A percentile compares a stretch with the other conserved stretches of the same genome.
phyloP scores from a whole-genome alignment of 2,113 vertebrate genomes.

The Brevimyrus niger region DNA sequence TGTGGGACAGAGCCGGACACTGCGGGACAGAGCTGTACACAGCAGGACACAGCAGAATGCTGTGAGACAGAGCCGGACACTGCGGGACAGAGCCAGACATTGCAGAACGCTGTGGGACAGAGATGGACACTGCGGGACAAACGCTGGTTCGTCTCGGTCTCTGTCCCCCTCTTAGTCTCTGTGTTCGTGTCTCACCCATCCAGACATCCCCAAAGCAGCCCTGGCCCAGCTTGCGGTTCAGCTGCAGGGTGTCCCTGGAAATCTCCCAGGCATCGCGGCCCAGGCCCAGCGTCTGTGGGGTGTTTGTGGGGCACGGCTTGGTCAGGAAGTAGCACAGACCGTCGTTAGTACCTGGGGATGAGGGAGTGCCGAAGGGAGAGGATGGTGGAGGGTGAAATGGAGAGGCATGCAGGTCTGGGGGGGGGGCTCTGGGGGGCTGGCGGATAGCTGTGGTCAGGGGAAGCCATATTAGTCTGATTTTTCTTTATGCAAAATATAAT shows the following conservation, averaged over 20 bases:
- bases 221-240: slow-evolving; percentile 79
- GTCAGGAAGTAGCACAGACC: slow-evolving; percentile 87
- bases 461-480: not conserved
- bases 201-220: slow-evolving; percentile 96
- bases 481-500: not conserved
- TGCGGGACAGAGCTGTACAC: not conserved
- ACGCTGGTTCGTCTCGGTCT: not conserved
- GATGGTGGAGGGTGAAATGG: slow-evolving; percentile 49
- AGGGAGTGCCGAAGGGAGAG: not conserved
- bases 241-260: slow-evolving; percentile 61
- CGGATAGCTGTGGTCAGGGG: not conserved
- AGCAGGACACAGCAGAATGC: too few species aligned
- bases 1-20: not conserved
- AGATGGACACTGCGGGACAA: not conserved
- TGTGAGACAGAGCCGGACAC: too few species aligned
- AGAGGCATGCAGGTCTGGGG: slow-evolving; percentile 52
- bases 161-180: slow-evolving; percentile 45
- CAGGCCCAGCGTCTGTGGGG: slow-evolving; percentile 85
- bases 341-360: slow-evolving; percentile 70
- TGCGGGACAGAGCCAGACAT: not conserved
- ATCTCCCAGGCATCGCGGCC: slow-evolving; percentile 94
- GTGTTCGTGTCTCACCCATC: slow-evolving; percentile 72
- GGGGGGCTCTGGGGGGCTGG: slow-evolving; percentile 7
- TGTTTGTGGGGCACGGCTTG: slow-evolving; percentile 65
- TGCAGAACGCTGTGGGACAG: not conserved